A percentile compares a stretch with the other conserved stretches of the same genome.
These are phyloP conservation scores for Phrynocephalus vlangalii DNA, from an alignment of 2,797 vertebrate species.

Conservation along the genomic window DNA sequence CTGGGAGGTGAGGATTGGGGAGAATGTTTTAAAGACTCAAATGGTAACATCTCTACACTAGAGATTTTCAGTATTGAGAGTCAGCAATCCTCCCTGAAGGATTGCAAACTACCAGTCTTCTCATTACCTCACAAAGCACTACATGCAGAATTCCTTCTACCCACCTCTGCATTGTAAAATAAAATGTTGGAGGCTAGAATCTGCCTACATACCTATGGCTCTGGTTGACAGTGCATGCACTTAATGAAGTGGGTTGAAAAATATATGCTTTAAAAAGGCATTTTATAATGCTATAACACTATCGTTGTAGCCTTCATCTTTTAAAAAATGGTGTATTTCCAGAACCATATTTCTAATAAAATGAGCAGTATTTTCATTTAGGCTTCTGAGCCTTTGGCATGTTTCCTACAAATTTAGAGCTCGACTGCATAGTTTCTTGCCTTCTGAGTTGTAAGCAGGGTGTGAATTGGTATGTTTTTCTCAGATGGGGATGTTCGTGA, in stretches of 20 bases:
- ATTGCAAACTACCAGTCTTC: background rate
- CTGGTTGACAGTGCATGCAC: background rate
- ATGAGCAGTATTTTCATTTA: background rate
- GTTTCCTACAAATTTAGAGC: background rate
- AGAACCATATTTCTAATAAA: background rate
- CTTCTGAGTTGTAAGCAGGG: background rate
- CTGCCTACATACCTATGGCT: too few species aligned
- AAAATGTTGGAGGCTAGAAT: background rate
- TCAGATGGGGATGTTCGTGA: background rate
- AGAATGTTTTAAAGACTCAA: too few species aligned
- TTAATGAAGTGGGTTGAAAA: background rate
- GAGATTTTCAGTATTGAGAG: background rate
- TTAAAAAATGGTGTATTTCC: background rate
- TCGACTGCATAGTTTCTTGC: background rate
- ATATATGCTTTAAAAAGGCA: background rate
- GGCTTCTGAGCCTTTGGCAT: too few species aligned
- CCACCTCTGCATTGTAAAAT: background rate
- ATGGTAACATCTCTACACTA: background rate
- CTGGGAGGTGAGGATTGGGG: too few species aligned
- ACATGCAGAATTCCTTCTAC: background rate
- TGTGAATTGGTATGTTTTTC: background rate
- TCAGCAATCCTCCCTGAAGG: background rate
- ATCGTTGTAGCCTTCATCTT: background rate
- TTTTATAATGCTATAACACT: background rate
- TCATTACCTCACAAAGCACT: too few species aligned